Evolutionary conservation across 1,140 invertebrate species (phyloP).

Genomic region (Dreissena polymorpha): DNA sequence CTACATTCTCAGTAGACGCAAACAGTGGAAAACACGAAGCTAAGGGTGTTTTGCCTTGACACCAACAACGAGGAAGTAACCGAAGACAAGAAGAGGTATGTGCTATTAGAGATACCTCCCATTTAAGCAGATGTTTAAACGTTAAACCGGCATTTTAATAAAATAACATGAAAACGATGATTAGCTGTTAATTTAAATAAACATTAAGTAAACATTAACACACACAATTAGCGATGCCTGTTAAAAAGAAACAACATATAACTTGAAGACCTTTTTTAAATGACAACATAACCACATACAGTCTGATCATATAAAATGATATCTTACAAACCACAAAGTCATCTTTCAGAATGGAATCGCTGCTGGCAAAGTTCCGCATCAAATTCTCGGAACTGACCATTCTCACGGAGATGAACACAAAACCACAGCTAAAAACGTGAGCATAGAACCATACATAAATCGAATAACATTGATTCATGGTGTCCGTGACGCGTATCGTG

Average conservation of each 20-base stretch:
- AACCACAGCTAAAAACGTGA: conserved; percentile 81
- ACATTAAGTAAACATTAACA: too few species aligned
- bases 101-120: conserved; percentile 26
- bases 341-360: conserved; percentile 91
- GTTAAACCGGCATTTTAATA: too few species aligned
- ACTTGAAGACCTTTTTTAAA: too few species aligned
- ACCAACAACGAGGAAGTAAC: conserved; percentile 93
- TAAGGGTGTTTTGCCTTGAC: conserved; percentile 95
- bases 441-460: background rate
- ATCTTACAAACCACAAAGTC: conserved; percentile 54
- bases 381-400: conserved; percentile 96
- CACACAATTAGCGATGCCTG: too few species aligned
- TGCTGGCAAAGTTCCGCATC: conserved; percentile 97
- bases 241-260: too few species aligned
- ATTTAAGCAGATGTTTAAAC: too few species aligned
- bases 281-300: too few species aligned
- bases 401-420: conserved; percentile 87
- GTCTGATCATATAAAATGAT: too few species aligned
- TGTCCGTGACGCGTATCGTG: too few species aligned
- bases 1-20: conserved; percentile 93
- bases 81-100: conserved; percentile 92
- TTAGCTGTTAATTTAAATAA: too few species aligned
- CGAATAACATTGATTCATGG: too few species aligned
- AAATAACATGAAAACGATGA: too few species aligned
- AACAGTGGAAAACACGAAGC: conserved; percentile 91